Base-by-base conservation (phyloP, 2,113 vertebrate genomes). In the Panthera tigris region DNA sequence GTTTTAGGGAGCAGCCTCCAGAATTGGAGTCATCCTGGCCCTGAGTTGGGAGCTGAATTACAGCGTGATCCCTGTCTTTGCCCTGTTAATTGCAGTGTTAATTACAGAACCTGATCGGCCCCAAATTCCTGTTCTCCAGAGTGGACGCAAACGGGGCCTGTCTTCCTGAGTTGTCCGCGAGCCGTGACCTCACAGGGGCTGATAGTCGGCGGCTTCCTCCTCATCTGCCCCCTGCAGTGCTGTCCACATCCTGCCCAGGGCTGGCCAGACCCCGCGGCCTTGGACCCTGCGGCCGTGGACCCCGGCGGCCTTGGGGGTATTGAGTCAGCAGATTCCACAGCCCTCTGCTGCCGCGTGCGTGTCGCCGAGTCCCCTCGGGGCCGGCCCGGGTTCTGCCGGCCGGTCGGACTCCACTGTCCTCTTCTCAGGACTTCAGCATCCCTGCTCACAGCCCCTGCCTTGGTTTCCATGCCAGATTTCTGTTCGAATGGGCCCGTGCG, bases 71-170 rank as follows among this genome's bases (percentile, higher is more conserved):
- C 48, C 11, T 19, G 65, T 45, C 80, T 68, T 41, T 79, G 83
- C 39, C 12, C 9, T 36, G 65, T 48, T 83, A 23, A 74, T 55
- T 6, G 29, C 39, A 11, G 21, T 65, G 63, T 45, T 85, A 5
- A 11, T 73, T 23, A 23, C 0, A 41, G 90, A 48, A 45, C 55
- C 81, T 0, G 25, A 13, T 33, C 7, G 2, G 66, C 12, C 48
- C 48, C 15, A 0, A 13, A 23, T 50, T 93, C 61, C 61, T 23
- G 3, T 63, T 76, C 13, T 39, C 45, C 55, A 41, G 27, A 5
- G 41, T 31, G 31, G 14, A 31, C 36, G 45, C 11, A 1, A 0
- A 0, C 1, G 36, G 57, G 45, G 41, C 29, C 0, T 2, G 25
- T 36, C 78, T 84, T n/a, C 33, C 33, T 33, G 29, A 33, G 52